Conservation (phyloP, 2,113 vertebrate species). For the Sclerurus mexicanus region DNA sequence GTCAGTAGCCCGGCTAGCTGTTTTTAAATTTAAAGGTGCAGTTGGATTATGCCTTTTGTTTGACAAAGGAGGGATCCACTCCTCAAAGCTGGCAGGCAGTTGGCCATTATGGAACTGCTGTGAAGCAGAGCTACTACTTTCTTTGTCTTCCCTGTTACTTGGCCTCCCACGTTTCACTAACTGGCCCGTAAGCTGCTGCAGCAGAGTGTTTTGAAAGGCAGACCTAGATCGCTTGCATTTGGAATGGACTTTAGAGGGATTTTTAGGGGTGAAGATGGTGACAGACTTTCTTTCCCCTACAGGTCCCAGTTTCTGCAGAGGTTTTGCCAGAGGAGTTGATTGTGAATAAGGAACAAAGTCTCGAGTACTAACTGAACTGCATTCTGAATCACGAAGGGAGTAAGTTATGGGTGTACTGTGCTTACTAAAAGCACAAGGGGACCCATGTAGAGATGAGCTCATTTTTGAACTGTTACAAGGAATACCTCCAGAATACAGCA, state of each 20-base stretch:
- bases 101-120: neutral
- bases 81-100: neutral
- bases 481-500: neutral
- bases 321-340: slow-evolving; percentile 77
- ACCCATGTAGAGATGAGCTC: neutral
- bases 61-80: slow-evolving; percentile 46
- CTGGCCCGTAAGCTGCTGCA: slow-evolving; percentile 15
- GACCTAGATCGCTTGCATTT: slow-evolving; percentile 22
- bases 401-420: slow-evolving; percentile 6
- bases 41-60: slow-evolving; percentile 10
- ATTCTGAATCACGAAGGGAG: slow-evolving; percentile 24
- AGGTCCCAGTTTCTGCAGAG: neutral
- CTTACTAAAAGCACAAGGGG: neutral
- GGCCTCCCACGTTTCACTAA: neutral
- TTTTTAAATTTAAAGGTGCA: neutral
- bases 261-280: slow-evolving; percentile 23
- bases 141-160: neutral
- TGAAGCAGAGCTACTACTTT: neutral
- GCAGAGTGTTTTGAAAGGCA: slow-evolving; percentile 32
- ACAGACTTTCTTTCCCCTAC: neutral
- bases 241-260: slow-evolving; percentile 3
- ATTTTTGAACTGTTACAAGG: neutral
- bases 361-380: neutral
- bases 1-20: neutral
- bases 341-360: slow-evolving; percentile 78